Evolutionary conservation across 1,140 invertebrate species (phyloP).

Genomic region (Leguminivora glycinivorella): DNA sequence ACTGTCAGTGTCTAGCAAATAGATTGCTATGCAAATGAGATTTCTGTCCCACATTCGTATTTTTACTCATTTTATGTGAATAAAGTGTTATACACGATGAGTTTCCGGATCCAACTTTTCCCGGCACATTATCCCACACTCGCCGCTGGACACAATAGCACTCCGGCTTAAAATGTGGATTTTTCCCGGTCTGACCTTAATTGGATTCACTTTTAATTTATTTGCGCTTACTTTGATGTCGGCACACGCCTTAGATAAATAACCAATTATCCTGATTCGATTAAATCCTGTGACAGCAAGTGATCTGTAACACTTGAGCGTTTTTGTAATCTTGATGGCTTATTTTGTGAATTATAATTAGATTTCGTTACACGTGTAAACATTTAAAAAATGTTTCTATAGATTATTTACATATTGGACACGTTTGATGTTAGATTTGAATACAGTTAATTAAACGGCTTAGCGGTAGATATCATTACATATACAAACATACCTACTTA

Average conservation of each 20-base stretch:
- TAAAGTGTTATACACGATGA: not conserved
- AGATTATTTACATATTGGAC: not conserved
- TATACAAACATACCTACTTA: too few species aligned
- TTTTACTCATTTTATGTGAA: not conserved
- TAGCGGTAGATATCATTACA: too few species aligned
- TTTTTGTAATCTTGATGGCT: not conserved
- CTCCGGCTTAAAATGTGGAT: conserved; percentile 44
- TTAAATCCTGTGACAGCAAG: conserved; percentile 50
- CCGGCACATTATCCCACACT: conserved; percentile 2
- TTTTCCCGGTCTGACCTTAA: conserved; percentile 64
- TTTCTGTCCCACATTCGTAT: not conserved
- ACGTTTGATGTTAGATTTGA: too few species aligned
- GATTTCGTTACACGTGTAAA: not conserved
- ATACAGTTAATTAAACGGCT: too few species aligned
- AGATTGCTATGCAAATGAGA: not conserved
- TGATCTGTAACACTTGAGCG: conserved; percentile 39
- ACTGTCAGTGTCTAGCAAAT: not conserved
- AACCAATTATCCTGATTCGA: conserved; percentile 69
- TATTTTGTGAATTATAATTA: not conserved
- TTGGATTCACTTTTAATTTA: conserved; percentile 75
- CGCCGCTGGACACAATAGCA: conserved; percentile 38
- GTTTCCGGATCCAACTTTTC: conserved; percentile 26
- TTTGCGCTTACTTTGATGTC: conserved; percentile 68
- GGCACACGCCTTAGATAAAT: conserved; percentile 64
- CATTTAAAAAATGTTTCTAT: not conserved